phyloP scores from a whole-genome alignment of 2,888 invertebrate genomes.

The Trichopoda pennipes region DNA sequence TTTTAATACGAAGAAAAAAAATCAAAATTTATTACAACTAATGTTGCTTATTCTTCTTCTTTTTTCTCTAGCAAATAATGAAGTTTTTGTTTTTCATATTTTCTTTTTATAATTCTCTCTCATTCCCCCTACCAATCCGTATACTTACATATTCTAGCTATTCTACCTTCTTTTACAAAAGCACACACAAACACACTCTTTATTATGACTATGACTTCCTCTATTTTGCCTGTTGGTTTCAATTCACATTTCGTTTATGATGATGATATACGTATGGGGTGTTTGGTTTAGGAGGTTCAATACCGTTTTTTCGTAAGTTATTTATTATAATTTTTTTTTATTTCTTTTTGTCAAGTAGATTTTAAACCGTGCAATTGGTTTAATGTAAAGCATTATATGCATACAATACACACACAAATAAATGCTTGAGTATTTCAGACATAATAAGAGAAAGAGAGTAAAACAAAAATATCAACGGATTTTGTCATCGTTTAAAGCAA shows the following conservation, averaged over 20 bases:
- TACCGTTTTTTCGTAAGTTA: constrained; percentile 56
- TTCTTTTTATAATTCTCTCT: constrained; percentile 30
- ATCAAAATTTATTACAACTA: constrained; percentile 63
- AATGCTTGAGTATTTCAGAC: not conserved
- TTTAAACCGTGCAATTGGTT: constrained; percentile 64
- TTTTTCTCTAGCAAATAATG: constrained; percentile 59
- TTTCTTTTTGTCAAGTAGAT: constrained; percentile 56
- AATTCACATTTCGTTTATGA: constrained; percentile 41
- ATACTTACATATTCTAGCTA: not conserved
- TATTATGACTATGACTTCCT: constrained; percentile 49
- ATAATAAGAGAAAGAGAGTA: constrained; percentile 40
- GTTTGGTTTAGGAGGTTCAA: constrained; percentile 62
- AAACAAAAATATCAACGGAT: constrained; percentile 38
- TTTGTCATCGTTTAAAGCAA: constrained; percentile 46
- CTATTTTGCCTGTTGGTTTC: constrained; percentile 55
- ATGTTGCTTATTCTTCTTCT: constrained; percentile 58
- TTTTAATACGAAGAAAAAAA: constrained; percentile 20
- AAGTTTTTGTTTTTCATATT: constrained; percentile 60
- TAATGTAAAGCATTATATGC: constrained; percentile 52
- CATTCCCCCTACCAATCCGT: too few relatives aligned
- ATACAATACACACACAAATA: constrained; percentile 10
- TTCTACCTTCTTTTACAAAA: constrained; percentile 29
- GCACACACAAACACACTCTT: not conserved
- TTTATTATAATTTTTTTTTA: constrained; percentile 21
- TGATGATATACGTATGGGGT: constrained; percentile 41